phyloP scores from a whole-genome alignment of 2,113 vertebrate species.

The Anarrhichthys ocellatus region DNA sequence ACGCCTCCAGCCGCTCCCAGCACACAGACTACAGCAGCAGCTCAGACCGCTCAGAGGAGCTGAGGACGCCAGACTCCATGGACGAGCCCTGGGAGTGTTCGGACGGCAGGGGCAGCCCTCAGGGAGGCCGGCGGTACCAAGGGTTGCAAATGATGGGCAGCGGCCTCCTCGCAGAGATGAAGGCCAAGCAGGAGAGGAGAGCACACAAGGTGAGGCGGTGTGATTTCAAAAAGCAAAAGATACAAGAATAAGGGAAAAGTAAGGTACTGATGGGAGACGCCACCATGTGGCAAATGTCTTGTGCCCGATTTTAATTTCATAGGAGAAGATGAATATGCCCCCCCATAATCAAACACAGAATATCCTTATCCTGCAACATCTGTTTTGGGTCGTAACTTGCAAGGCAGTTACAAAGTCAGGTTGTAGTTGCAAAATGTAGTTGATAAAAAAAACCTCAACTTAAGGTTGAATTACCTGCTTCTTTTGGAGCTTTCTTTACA shows the following conservation, averaged over 20 bases:
- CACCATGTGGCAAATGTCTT: background rate
- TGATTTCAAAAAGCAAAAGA: background rate
- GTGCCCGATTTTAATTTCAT: background rate
- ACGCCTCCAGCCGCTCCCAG: constrained; percentile 69
- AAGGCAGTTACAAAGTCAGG: background rate
- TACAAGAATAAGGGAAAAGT: background rate
- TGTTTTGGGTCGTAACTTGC: background rate
- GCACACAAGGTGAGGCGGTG: constrained; percentile 87
- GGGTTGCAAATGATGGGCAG: constrained; percentile 95
- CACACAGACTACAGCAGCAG: constrained; percentile 84
- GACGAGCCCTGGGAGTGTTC: constrained; percentile 88
- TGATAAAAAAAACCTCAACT: background rate
- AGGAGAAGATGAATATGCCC: background rate
- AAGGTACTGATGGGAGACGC: background rate
- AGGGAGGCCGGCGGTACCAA: constrained; percentile 87
- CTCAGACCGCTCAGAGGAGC: constrained; percentile 88
- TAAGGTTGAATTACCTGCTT: background rate
- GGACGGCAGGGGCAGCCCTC: constrained; percentile 87
- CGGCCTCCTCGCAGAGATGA: constrained; percentile 95
- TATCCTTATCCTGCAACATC: background rate
- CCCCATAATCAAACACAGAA: background rate
- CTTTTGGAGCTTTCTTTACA: background rate
- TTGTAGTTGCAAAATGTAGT: background rate
- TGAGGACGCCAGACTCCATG: constrained; percentile 88
- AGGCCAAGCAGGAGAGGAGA: constrained; percentile 96